These are phyloP conservation scores for Ophioderma brevispina DNA, from an alignment of 35 echinoderm and acorn worm genomes.

Conservation along the genomic window DNA sequence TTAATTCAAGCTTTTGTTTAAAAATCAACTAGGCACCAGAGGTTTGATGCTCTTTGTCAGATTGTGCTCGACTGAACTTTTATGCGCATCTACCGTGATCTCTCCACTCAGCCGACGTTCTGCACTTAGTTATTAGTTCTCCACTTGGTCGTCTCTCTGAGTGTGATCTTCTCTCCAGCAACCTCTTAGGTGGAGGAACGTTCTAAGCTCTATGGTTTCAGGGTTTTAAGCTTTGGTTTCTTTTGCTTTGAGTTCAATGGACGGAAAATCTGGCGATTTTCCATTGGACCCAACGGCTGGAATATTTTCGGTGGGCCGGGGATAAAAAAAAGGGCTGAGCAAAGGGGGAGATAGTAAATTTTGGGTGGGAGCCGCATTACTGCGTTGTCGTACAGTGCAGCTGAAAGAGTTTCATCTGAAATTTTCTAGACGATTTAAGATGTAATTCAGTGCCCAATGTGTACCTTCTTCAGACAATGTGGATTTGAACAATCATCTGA, in stretches of 20 bases:
- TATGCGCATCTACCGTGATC: not conserved
- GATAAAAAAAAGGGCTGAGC: too few species aligned
- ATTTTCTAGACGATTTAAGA: slow-evolving; percentile 82
- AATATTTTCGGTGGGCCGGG: slow-evolving; percentile 88
- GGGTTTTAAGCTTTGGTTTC: slow-evolving; percentile 75
- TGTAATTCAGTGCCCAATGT: slow-evolving; percentile 92
- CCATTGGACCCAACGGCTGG: slow-evolving; percentile 53
- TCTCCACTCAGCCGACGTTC: slow-evolving; percentile 23
- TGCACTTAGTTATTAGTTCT: slow-evolving; percentile 15
- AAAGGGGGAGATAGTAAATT: slow-evolving; percentile 88
- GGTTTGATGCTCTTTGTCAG: slow-evolving; percentile 25
- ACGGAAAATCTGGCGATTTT: slow-evolving; percentile 28
- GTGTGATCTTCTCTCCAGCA: slow-evolving; percentile 1
- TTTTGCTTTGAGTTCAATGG: slow-evolving; percentile 63
- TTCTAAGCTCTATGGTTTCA: slow-evolving; percentile 8
- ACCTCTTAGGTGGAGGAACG: slow-evolving; percentile 48
- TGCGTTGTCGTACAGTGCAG: slow-evolving; percentile 87
- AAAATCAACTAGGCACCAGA: slow-evolving; percentile 84
- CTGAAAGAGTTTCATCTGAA: slow-evolving; percentile 57
- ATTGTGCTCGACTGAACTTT: slow-evolving; percentile 3
- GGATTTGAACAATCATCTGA: slow-evolving; percentile 93
- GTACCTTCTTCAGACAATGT: slow-evolving; percentile 93
- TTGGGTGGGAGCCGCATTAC: slow-evolving; percentile 90
- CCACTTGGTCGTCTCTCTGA: slow-evolving; percentile 54
- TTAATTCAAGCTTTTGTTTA: slow-evolving; percentile 71